A percentile compares a stretch with the other conserved stretches of the same genome.
These are phyloP conservation scores for Tetheella fluctuosa DNA, from an alignment of 2,888 invertebrate genomes.

Conservation along the genomic window DNA sequence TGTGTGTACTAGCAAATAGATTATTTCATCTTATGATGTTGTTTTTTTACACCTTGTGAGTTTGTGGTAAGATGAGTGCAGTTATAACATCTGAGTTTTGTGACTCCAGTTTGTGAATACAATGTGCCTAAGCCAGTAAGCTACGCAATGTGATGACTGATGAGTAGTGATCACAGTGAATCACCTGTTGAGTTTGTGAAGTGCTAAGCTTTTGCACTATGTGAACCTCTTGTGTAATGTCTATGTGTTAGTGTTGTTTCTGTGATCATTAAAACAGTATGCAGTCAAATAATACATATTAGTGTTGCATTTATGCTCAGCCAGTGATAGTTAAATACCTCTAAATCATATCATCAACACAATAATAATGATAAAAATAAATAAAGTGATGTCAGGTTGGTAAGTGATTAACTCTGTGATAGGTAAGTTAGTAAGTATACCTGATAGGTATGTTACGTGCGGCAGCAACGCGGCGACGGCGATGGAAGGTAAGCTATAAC, in stretches of 20 bases:
- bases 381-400: too few species aligned
- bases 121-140: constrained; percentile 9
- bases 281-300: not conserved
- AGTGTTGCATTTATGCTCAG: not conserved
- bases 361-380: not conserved
- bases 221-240: not conserved
- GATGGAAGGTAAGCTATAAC: too few species aligned
- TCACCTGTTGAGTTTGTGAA: constrained; percentile 10
- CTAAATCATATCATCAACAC: not conserved
- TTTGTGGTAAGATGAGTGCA: constrained; percentile 58
- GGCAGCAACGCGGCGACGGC: too few species aligned
- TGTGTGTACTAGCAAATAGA: constrained; percentile 80
- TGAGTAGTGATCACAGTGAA: constrained; percentile 9
- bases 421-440: not conserved
- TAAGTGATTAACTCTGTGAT: not conserved
- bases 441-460: too few species aligned
- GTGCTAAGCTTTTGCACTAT: not conserved
- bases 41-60: constrained; percentile 81
- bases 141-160: constrained; percentile 1
- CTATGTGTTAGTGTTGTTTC: constrained; percentile 7
- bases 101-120: constrained; percentile 38
- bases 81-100: constrained; percentile 34
- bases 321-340: constrained; percentile 5
- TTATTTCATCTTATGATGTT: constrained; percentile 73
- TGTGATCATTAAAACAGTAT: not conserved